Base-by-base conservation (phyloP, 2,113 vertebrate genomes). In the Mobula birostris region DNA sequence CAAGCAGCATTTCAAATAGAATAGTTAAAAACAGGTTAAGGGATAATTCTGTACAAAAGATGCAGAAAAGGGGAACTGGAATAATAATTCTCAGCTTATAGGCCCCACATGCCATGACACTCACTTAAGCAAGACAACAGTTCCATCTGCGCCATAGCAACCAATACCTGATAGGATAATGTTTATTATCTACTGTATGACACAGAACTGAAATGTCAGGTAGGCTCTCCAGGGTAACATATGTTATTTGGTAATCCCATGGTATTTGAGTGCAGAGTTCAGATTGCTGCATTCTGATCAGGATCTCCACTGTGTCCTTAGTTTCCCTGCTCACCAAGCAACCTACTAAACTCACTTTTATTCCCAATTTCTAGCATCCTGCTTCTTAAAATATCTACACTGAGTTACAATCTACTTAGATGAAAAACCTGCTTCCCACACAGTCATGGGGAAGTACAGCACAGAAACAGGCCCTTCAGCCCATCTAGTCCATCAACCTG, bases 121-220 rank as follows among this genome's bases (percentile, higher is more conserved):
- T 3, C 48, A 85, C 3, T 88, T 5, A 88, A 66, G 29, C 61
- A 66, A 19, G n/a, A 90, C 0, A 14, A 32, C 61, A 68, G 32
- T 90, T 68, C 61, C 85, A 90, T 17, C 61, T 90, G 85, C 61
- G 66, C 17, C 85, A 32, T 88, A 66, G 85, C 85, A 90, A 90
- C 83, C 85, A 90, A 90, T 66, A 66, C 29, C 85, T 90, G n/a
- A 85, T 48, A 90, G 85, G 29, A n/a, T 17, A 32, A 27, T 32
- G 29, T 66, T 90, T 29, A 66, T 90, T 29, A 66, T 90, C 61
- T 68, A 4, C 48, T 48, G 48, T 48, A 32, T 90, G 85, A 90
- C 61, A 66, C 29, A 66, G 61, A 61, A 68, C 40, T 90, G n/a
- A 66, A 66, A 90, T 90, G 85, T 66, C 61, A 90, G 85, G 85